A percentile compares a stretch with the other conserved stretches of the same genome.
phyloP scores from a whole-genome alignment of 2,888 invertebrate genomes.

The Sinotaia quadrata region DNA sequence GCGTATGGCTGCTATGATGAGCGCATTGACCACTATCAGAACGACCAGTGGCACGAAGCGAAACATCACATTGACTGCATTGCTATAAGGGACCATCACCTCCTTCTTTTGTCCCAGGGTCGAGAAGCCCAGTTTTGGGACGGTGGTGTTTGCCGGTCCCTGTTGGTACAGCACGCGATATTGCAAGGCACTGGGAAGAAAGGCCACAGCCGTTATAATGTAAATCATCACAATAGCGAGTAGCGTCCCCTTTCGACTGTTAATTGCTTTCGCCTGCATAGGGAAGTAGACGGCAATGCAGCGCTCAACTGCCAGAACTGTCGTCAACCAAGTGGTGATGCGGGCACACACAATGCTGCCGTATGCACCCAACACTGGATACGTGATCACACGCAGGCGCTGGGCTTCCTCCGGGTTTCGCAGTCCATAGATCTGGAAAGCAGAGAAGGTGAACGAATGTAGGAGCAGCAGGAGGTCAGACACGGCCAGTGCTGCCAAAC shows the following conservation, averaged over 20 bases:
- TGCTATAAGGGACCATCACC: slow-evolving; percentile 55
- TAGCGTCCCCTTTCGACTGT: slow-evolving; percentile 49
- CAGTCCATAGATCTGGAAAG: slow-evolving; percentile 45
- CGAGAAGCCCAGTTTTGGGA: slow-evolving; percentile 44
- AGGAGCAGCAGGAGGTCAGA: slow-evolving; percentile 58
- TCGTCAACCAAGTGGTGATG: slow-evolving; percentile 58
- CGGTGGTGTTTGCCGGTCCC: slow-evolving; percentile 39
- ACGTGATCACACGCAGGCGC: slow-evolving; percentile 43
- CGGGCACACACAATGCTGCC: slow-evolving; percentile 58
- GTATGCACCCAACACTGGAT: slow-evolving; percentile 57
- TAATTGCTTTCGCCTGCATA: slow-evolving; percentile 56
- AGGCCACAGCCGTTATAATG: slow-evolving; percentile 50
- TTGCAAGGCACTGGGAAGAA: slow-evolving; percentile 57
- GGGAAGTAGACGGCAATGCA: slow-evolving; percentile 65
- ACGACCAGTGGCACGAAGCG: slow-evolving; percentile 56
- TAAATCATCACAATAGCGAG: slow-evolving; percentile 52
- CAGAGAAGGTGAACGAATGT: slow-evolving; percentile 52
- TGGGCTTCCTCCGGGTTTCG: slow-evolving; percentile 44
- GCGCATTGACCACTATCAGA: slow-evolving; percentile 50
- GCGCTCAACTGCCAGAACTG: slow-evolving; percentile 55
- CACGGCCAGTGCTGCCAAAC: slow-evolving; percentile 55
- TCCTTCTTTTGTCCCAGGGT: slow-evolving; percentile 48
- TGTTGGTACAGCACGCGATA: slow-evolving; percentile 39
- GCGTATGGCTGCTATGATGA: slow-evolving; percentile 51
- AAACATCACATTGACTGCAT: slow-evolving; percentile 54